phyloP scores from a whole-genome alignment of 2,888 invertebrate species.

The Geophilus truncorum region DNA sequence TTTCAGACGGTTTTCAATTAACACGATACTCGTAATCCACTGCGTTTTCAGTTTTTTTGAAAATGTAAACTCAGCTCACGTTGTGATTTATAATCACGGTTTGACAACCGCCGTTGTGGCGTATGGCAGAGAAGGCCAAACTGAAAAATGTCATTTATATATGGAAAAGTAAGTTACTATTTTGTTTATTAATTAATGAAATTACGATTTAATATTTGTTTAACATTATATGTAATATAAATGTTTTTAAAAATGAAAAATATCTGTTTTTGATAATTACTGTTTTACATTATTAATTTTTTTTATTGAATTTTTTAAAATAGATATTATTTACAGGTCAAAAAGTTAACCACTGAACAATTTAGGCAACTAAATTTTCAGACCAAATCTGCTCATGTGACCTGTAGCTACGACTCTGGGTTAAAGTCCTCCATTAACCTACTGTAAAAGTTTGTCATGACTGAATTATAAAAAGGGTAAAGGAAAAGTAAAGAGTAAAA shows the following conservation, averaged over 20 bases:
- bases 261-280: no score
- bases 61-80: not conserved
- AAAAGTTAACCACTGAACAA: no score
- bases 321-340: not conserved
- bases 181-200: not conserved
- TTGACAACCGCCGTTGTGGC: not conserved
- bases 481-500: no score
- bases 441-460: not conserved
- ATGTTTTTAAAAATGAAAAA: no score
- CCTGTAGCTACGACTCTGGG: not conserved
- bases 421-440: not conserved
- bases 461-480: no score
- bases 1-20: not conserved
- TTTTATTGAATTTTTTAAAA: not conserved
- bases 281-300: no score
- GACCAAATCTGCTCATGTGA: not conserved
- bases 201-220: not conserved
- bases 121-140: not conserved
- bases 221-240: no score
- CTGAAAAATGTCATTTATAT: not conserved
- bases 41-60: no score
- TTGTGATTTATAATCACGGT: not conserved
- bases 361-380: not conserved
- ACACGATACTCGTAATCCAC: no score
- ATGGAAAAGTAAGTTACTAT: not conserved